phyloP scores from a whole-genome alignment of 2,113 vertebrate species.

The Platycercus adscitus region DNA sequence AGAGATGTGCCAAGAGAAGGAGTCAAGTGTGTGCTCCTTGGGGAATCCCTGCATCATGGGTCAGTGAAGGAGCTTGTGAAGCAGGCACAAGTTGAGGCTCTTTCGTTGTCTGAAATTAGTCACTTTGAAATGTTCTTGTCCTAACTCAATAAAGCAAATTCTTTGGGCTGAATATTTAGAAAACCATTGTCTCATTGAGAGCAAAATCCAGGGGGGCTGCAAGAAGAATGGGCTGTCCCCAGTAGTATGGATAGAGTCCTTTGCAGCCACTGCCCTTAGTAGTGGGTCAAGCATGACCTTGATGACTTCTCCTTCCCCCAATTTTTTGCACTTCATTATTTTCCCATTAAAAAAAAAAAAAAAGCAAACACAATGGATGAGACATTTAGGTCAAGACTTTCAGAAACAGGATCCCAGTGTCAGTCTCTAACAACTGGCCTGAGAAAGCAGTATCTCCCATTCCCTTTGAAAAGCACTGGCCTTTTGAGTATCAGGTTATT shows the following conservation, averaged over 20 bases:
- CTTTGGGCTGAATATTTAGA: background rate
- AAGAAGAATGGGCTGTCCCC: background rate
- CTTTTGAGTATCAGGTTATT: background rate
- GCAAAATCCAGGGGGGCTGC: background rate
- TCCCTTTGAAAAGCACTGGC: background rate
- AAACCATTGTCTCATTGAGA: background rate
- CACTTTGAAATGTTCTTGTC: background rate
- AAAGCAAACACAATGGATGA: background rate
- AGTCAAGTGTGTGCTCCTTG: background rate
- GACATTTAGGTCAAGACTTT: background rate
- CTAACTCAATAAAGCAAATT: background rate
- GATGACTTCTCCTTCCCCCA: background rate
- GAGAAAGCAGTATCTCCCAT: background rate
- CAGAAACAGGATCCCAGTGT: background rate
- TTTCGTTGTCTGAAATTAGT: background rate
- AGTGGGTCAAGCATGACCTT: background rate
- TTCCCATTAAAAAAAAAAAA: background rate
- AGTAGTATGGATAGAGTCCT: background rate
- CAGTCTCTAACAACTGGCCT: background rate
- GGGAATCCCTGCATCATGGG: background rate
- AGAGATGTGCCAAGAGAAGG: background rate
- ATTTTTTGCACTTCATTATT: background rate
- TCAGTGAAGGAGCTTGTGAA: background rate
- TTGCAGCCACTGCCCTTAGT: background rate
- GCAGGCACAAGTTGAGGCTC: background rate